phyloP scores from a whole-genome alignment of 1,140 invertebrate genomes.

The Bombyx mori region ASM3026992v2 NC_085127.1:3948001-3948500 shows the following conservation, averaged over 20 bases:
- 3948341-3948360: conserved; percentile 79
- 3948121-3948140: no score
- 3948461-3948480: conserved; percentile 11
- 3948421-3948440: not conserved
- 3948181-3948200: conserved; percentile 77
- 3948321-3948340: conserved; percentile 80
- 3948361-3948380: conserved; percentile 78
- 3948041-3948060: no score
- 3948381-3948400: conserved; percentile 81
- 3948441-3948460: not conserved
- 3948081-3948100: no score
- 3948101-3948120: no score
- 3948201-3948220: conserved; percentile 79
- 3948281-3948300: conserved; percentile 65
- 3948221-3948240: conserved; percentile 77
- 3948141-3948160: not conserved
- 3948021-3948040: no score
- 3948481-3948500: conserved; percentile 77
- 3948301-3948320: conserved; percentile 76
- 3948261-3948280: conserved; percentile 77
- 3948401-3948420: conserved; percentile 74
- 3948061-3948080: no score
- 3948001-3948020: no score
- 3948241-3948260: conserved; percentile 80
- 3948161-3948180: conserved; percentile 43